These are phyloP conservation scores for Pomacea maculata DNA, from an alignment of 1,140 invertebrate genomes.

Conservation along the genomic window DNA sequence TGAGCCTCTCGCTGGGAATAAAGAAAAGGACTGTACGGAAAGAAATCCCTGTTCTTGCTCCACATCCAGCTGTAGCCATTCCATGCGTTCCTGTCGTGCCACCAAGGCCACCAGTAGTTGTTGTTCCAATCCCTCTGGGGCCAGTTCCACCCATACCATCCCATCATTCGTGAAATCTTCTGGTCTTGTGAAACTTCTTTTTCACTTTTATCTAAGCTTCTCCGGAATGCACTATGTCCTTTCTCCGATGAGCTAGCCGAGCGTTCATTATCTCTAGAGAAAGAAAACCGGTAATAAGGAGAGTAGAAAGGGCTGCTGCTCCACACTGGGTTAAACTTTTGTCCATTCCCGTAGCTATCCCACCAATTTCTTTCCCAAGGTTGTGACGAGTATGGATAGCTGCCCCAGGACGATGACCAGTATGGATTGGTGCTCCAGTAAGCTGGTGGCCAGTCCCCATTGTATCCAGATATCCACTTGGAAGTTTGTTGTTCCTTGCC, in stretches of 20 bases:
- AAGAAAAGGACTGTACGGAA: too few species aligned
- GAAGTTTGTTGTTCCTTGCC: not conserved
- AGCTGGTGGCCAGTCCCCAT: not conserved
- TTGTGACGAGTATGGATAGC: too few species aligned
- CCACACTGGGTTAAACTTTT: not conserved
- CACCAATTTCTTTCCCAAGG: too few species aligned
- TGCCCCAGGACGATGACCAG: too few species aligned
- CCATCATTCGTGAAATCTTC: not conserved
- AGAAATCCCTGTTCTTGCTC: not conserved
- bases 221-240: not conserved
- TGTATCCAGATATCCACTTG: conserved; percentile 10
- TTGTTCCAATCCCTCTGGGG: not conserved
- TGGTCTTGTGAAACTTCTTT: not conserved
- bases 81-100: conserved; percentile 3
- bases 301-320: not conserved
- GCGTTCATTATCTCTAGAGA: not conserved
- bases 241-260: not conserved
- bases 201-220: not conserved
- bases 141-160: conserved; percentile 1
- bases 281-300: not conserved
- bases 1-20: not conserved
- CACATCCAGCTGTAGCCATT: conserved; percentile 15
- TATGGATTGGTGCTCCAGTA: too few species aligned
- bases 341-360: not conserved
- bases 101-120: too few species aligned